A percentile compares a stretch with the other conserved stretches of the same genome.
These are phyloP conservation scores for Callipepla californica DNA, from an alignment of 2,113 vertebrate species.

Conservation along the genomic window DNA sequence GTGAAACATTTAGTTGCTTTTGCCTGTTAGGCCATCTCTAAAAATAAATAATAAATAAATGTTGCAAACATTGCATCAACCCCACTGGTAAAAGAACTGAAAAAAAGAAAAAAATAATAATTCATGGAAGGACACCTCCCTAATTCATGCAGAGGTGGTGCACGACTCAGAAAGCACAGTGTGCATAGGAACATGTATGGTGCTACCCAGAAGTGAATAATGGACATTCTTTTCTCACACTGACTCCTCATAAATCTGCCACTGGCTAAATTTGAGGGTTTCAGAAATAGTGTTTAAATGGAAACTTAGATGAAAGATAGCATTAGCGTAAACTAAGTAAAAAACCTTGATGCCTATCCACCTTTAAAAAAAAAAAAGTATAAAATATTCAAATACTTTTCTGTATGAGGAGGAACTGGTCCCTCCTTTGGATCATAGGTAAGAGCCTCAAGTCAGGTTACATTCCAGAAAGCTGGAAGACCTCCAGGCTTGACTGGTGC, in stretches of 20 bases:
- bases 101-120: not conserved
- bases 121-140: not conserved
- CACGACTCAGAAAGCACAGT: not conserved
- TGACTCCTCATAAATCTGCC: not conserved
- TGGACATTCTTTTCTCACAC: not conserved
- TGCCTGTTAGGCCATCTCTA: not conserved
- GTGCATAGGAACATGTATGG: not conserved
- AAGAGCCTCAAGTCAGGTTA: not conserved
- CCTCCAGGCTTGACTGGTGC: not conserved
- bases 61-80: not conserved
- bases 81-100: not conserved
- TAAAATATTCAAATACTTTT: not conserved
- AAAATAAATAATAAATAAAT: not conserved
- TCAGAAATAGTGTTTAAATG: not conserved
- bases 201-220: not conserved
- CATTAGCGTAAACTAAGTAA: not conserved
- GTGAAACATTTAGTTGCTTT: not conserved
- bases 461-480: not conserved
- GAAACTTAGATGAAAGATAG: not conserved
- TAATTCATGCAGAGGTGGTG: accelerated
- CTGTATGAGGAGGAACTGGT: not conserved
- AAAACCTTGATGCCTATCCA: not conserved
- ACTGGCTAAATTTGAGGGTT: not conserved
- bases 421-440: not conserved
- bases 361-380: not conserved